Conservation (phyloP, 37 sponge, comb jelly and placozoan genomes). For the Beroe ovata region DNA sequence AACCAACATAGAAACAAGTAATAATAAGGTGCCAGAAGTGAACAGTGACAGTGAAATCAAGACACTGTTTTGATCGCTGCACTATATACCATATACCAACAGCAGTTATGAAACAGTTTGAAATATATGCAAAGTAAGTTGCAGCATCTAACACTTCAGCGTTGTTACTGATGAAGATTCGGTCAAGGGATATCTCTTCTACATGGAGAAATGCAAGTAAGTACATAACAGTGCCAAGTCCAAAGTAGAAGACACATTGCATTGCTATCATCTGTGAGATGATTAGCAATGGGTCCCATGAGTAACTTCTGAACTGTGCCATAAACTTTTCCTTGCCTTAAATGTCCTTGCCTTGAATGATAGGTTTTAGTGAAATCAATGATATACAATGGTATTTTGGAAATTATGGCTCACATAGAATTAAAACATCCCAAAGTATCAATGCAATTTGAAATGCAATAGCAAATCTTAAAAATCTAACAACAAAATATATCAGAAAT, state of each 20-base stretch:
- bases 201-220: constrained; percentile 23
- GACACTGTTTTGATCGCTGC: constrained; percentile 61
- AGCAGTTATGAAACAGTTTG: constrained; percentile 66
- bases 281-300: constrained; percentile 58
- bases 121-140: constrained; percentile 40
- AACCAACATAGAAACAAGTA: constrained; percentile 28
- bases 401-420: too few relatives aligned
- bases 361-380: too few relatives aligned
- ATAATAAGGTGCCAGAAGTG: constrained; percentile 63
- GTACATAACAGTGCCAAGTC: constrained; percentile 65
- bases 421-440: too few relatives aligned
- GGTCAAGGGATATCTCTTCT: constrained; percentile 42
- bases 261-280: constrained; percentile 56
- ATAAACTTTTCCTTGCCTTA: too few relatives aligned
- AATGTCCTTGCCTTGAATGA: too few relatives aligned
- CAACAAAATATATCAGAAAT: too few relatives aligned
- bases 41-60: constrained; percentile 47
- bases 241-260: constrained; percentile 58
- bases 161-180: constrained; percentile 64
- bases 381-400: too few relatives aligned
- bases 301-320: constrained; percentile 51
- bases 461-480: too few relatives aligned
- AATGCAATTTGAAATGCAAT: too few relatives aligned
- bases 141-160: constrained; percentile 7
- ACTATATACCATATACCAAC: constrained; percentile 52